These are phyloP conservation scores for Neoarius graeffei DNA, from an alignment of 2,113 vertebrate species.

Conservation along the genomic window DNA sequence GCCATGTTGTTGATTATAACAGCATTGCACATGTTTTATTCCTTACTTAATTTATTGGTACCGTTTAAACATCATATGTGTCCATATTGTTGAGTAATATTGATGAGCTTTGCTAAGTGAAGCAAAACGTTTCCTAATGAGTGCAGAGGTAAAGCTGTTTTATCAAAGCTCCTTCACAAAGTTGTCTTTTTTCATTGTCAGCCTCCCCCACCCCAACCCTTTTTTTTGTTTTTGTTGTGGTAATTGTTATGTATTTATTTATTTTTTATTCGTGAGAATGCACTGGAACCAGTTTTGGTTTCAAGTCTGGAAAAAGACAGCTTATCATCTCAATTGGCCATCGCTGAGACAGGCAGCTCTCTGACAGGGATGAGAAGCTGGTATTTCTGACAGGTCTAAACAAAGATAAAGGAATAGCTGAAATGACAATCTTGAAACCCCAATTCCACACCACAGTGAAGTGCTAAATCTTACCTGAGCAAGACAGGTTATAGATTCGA, in stretches of 20 bases:
- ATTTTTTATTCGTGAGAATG: conserved; percentile 2
- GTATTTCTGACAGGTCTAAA: conserved; percentile 57
- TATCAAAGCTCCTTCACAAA: not conserved
- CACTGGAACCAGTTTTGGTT: conserved; percentile 30
- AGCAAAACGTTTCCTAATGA: not conserved
- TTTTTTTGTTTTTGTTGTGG: no score
- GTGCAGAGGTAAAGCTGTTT: not conserved
- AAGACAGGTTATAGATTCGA: conserved; percentile 42
- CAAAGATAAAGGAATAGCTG: conserved; percentile 50
- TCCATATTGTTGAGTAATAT: not conserved
- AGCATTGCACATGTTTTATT: not conserved
- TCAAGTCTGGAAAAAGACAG: conserved; percentile 27
- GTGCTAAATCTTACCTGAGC: conserved; percentile 38
- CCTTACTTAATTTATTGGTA: not conserved
- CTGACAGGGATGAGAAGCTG: conserved; percentile 28
- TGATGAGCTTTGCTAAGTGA: not conserved
- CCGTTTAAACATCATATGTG: no score
- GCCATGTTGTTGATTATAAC: not conserved
- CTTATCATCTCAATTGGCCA: conserved; percentile 38
- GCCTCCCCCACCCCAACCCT: not conserved
- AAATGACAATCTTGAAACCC: conserved; percentile 48
- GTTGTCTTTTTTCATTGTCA: not conserved
- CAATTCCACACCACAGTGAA: conserved; percentile 44
- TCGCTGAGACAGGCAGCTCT: conserved; percentile 28
- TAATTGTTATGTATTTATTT: no score